Base-by-base conservation (phyloP, 2,888 invertebrate genomes). In the Flabesymbios commensalis region DNA sequence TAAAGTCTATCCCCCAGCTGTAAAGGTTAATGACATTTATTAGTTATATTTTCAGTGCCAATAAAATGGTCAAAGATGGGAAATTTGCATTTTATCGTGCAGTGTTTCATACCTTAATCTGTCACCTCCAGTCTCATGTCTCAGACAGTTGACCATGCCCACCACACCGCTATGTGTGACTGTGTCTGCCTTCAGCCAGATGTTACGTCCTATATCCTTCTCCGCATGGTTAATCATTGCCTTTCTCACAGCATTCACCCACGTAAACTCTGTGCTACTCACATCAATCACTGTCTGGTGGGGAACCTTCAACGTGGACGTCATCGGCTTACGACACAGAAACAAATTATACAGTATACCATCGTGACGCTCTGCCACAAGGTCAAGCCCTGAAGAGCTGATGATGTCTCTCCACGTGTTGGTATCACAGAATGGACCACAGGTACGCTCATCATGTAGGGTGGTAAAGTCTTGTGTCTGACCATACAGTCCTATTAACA, bases 91-190 rank as follows among this genome's bases (percentile, higher is more conserved):
- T n/a, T n/a, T n/a, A n/a, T n/a, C n/a, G n/a, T n/a, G n/a, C n/a
- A n/a, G n/a, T n/a, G n/a, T n/a, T n/a, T n/a, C 62, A 19, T 19
- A 67, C 66, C 93, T 88, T 42, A 92, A 87, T 72, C 88, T 88
- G 61, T 86, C 84, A 24, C 94, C 94, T 68, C 93, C 94, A 4
- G 90, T 87, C 86, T 97, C 97, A 73, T 88, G 89, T 75, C 90
- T 90, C 70, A 98, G 86, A 82, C 98, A 99, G 78, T 93, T 90
- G 75, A 91, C 89, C 79, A 98, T 86, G 48, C 98, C 98, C 59
- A 95, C 86, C 67, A 92, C 86, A 17, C 98, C 97, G 10, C 49
- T 62, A 26, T 33, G 42, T 24, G 39, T 10, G 14, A 39, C 33
- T 28, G n/a, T 28, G 3, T 36, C 53, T 61, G 89, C 87, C 57